Base-by-base conservation (phyloP, 2,113 vertebrate species). In the Hystrix cristata region DNA sequence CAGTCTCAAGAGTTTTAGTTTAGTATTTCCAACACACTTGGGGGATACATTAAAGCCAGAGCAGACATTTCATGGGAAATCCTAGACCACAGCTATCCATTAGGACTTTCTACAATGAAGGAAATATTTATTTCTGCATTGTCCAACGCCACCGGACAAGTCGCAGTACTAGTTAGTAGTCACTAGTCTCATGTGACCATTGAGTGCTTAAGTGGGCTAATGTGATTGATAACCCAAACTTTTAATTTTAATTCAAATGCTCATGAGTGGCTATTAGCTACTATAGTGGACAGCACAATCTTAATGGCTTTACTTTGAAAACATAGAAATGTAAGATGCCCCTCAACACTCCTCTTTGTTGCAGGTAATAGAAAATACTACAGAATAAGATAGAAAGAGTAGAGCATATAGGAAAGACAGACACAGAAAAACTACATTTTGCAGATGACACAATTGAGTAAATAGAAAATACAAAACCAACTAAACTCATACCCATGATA, bases 381-480 rank as follows among this genome's bases (percentile, higher is more conserved):
- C 29, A 90, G 71, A 27, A 76, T 13, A 85, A 88, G 64, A 85
- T 51, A 79, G 76, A 88, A 91, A 34, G 43, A 92, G 83, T 9
- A 57, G 7, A 67, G 43, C 55, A 74, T 60, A 57, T 0, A 95
- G n/a, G n/a, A 83, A 93, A 95, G 25, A 29, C 5, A 23, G 55
- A 69, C 82, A 83, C 1, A 91, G 64, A 94, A 92, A 92, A 25
- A 55, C 3, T 16, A 48, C 29, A 8, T 43, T 71, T 78, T 72
- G 51, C 34, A 94, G 46, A 53, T 76, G 29, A 85, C 34, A 53
- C 6, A 38, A 92, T 25, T 93, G 81, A 51, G 21, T 84, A 92
- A 93, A 90, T 6, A 84, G 74, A 97, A 72, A 97, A 85, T 43
- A 27, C 18, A 94, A 83, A 87, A 80, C 51, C 43, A 60, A 74